Conservation (phyloP, 1,140 invertebrate species). For the Mya arenaria region DNA sequence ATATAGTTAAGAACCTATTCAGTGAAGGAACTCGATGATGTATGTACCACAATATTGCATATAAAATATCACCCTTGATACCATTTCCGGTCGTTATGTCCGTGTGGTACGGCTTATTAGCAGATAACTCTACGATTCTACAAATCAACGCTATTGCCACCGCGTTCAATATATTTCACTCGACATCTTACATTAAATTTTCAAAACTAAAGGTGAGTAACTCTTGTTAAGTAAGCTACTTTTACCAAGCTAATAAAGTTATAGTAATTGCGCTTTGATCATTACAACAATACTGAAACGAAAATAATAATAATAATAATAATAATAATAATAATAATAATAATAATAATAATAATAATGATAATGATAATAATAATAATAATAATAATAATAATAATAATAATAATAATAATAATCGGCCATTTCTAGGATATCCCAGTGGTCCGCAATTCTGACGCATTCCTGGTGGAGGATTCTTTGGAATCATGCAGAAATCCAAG, state of each 20-base stretch:
- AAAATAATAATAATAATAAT: too few species aligned
- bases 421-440: background rate
- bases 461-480: too few species aligned
- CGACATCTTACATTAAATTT: background rate
- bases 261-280: background rate
- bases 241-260: background rate
- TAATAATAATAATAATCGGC: background rate
- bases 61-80: too few species aligned
- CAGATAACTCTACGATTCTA: constrained; percentile 18
- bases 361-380: too few species aligned
- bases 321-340: too few species aligned
- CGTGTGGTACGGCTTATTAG: constrained; percentile 30
- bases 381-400: too few species aligned
- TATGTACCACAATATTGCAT: too few species aligned
- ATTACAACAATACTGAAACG: too few species aligned
- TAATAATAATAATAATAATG: too few species aligned
- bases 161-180: constrained; percentile 20
- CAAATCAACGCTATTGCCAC: constrained; percentile 40
- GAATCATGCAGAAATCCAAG: too few species aligned
- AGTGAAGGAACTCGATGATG: too few species aligned
- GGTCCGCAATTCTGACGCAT: background rate
- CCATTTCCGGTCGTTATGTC: background rate
- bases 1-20: too few species aligned
- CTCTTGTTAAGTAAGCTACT: background rate
- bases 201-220: constrained; percentile 28